Evolutionary conservation across 1,140 invertebrate species (phyloP), one percentile per base, ranked within the genome.

Genomic region (Eubasilissa regina): DNA sequence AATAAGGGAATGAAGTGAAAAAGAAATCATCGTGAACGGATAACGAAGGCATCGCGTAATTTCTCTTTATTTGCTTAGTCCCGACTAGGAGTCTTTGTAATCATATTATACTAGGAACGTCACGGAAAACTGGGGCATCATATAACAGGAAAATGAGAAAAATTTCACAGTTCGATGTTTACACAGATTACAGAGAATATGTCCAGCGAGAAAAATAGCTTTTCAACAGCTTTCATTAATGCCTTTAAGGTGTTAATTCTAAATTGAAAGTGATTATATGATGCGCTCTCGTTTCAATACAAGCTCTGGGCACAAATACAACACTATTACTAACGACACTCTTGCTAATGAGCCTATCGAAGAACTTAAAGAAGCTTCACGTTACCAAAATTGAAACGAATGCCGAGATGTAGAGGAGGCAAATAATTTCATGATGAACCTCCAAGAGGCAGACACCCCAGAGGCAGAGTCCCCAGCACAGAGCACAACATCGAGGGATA

Each of bases 11-110:
- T 81, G 77, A 78, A 81, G 73, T 73, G 62, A 44, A 76, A 81
- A 81, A 81, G 72, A 78, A 81, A 81, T 81, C 80, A 81, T 78
- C 58, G 76, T 73, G 77, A 75, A 72, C 62, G 76, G 70, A 76
- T 81, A 81, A 81, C 72, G 73, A 78, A 78, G 56, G 68, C 73
- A 77, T 81, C 53, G 64, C 60, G 73, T 70, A 81, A 81, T 79
- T 70, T 77, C 58, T 66, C 72, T 81, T 75, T 81, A 81, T 79
- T 81, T 81, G 75, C 80, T 78, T 81, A 81, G 77, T 55, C 79
- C 58, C 48, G 45, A 56, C 80, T n/a, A 55, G 62, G 77, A 72
- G 73, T 76, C 74, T 80, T 81, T 81, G 80, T 81, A 81, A 81
- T 81, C 72, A 56, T 62, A 81, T 81, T 78, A 81, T 70, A 45